Base-by-base conservation (phyloP, 1,140 invertebrate species). In the Drosophila pseudoananassae region DNA sequence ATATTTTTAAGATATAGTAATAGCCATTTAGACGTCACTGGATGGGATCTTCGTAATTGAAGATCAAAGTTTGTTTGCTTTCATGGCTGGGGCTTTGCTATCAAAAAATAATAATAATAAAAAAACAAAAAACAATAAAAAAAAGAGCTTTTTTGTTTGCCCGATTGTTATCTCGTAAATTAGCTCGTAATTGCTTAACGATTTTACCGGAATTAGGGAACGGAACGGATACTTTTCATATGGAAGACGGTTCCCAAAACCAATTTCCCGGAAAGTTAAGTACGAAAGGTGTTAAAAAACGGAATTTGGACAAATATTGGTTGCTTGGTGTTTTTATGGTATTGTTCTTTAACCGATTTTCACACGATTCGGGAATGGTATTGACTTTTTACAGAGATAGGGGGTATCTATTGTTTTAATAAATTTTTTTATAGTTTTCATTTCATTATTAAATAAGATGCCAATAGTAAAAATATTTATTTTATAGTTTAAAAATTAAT, bases 1-100 rank as follows among this genome's bases (percentile, higher is more conserved):
- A 15, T 31, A 25, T 33, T 12, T 36, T 29, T 36, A 25, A 43
- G 40, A 43, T 43, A 43, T 43, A 43, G 14, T 15, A 17, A 12
- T 3, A 3, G 20, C 20, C 3, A 20, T 55, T 55, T 25, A 51
- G 38, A 68, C 61, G 61, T 69, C 65, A 69, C 31, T 15, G 58
- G 31, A 10, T 31, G 31, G 59, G n/a, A 64, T 64, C 46, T 49
- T 64, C 25, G 63, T 66, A 66, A 66, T 66, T 66, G 59, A 31
- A 68, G 64, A 69, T 69, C 65, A 69, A 69, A 55, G 65, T 68
- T 66, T 66, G 63, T 64, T 66, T 66, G 59, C 3, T 33, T 66
- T 66, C 63, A 25, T 52, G 46, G 46, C 56, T 45, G 58, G 33
- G 33, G 33, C 45, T 63, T 45, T 17, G 63, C 63, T 66, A 66